phyloP scores from a whole-genome alignment of 2,113 vertebrate species.

The Struthio camelus region DNA sequence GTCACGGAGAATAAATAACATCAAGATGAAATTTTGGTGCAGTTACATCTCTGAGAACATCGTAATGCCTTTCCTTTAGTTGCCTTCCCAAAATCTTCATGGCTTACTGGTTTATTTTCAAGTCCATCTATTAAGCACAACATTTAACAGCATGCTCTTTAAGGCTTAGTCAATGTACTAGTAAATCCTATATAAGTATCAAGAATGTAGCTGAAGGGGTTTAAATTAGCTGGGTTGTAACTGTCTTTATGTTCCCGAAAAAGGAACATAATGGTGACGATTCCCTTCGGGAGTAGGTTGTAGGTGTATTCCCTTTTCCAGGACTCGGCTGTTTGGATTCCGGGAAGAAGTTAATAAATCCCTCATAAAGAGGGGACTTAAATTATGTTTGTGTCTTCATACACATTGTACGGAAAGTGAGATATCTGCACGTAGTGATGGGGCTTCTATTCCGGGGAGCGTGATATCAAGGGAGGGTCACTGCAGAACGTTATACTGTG shows the following conservation, averaged over 20 bases:
- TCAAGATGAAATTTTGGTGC: background rate
- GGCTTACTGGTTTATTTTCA: background rate
- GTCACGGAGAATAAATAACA: slow-evolving; percentile 26
- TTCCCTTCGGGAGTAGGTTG: background rate
- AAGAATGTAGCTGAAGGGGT: accelerated
- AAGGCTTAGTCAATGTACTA: background rate
- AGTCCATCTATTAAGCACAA: background rate
- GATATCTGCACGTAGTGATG: background rate
- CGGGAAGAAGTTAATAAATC: background rate
- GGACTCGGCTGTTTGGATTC: background rate
- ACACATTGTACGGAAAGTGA: background rate
- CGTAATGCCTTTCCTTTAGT: background rate
- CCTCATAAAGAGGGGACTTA: background rate
- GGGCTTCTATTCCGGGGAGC: background rate
- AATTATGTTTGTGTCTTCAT: background rate
- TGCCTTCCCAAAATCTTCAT: background rate
- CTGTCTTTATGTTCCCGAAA: background rate
- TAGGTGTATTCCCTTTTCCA: accelerated
- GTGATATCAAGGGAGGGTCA: background rate
- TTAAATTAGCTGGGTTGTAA: background rate
- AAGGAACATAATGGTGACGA: background rate
- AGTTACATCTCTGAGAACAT: background rate
- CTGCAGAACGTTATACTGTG: background rate
- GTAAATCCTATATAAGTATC: background rate
- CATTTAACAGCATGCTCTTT: background rate